Base-by-base conservation (phyloP, 2,888 invertebrate genomes). In the Netelia fuscicornis region DNA sequence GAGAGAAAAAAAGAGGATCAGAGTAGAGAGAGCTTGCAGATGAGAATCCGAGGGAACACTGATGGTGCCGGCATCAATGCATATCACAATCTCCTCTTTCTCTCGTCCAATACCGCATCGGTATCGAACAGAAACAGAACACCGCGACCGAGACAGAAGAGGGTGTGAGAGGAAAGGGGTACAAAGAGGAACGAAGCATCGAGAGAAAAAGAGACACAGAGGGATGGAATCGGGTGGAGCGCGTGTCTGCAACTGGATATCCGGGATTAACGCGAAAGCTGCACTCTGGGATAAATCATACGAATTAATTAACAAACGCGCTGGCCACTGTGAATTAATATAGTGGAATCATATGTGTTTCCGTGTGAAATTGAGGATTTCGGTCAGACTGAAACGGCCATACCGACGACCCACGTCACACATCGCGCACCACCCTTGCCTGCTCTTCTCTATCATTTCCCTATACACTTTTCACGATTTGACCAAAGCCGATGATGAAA, bases 281-380 rank as follows among this genome's bases (percentile, higher is more conserved):
- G 72, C 76, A 77, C 84, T 84, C 80, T 48, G 54, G 58, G 64
- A 81, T 84, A 84, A 84, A 84, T 84, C 84, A 81, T 81, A 77
- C 71, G 84, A 84, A 84, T 84, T 81, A 84, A 81, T 84, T 84
- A 84, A 80, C 76, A 65, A 80, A 84, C 84, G 72, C 76, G 70
- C 79, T 64, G 42, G 58, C 83, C 76, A 76, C 75, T 65, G 71
- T 62, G 83, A 76, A 84, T 80, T 75, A 80, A 84, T 84, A 76
- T 58, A 65, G 52, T 52, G 37, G 52, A 80, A 80, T 76, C 76
- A 80, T 71, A 80, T 84, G 80, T 76, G 62, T 70, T 80, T 75
- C 30, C 70, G 48, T 75, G 70, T 60, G 54, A 76, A 80, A 84
- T 84, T 71, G 71, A 72, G 65, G 71, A 76, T 71, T 80, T 70